Evolutionary conservation across 2,113 vertebrate species (phyloP).

Genomic region (Piliocolobus tephrosceles): DNA sequence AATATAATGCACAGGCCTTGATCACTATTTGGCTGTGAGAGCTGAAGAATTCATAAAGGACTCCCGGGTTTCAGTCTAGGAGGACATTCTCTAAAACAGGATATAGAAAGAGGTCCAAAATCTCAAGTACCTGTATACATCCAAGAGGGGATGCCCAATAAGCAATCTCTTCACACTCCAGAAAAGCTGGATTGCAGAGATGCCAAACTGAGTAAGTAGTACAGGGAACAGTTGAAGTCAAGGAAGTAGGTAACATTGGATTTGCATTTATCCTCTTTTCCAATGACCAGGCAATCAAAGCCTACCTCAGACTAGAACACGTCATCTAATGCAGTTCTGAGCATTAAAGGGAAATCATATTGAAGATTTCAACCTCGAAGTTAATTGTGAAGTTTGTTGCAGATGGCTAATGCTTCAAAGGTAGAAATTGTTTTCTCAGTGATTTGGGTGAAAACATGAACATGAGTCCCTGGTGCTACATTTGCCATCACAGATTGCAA

Average conservation of each 20-base stretch:
- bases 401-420: constrained; percentile 53
- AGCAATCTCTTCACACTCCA: background rate
- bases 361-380: constrained; percentile 35
- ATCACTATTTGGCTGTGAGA: background rate
- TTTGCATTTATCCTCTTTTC: background rate
- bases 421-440: constrained; percentile 20
- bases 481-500: constrained; percentile 11
- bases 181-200: background rate
- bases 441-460: constrained; percentile 12
- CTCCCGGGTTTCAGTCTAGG: background rate
- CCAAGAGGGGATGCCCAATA: background rate
- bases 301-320: background rate
- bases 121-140: background rate
- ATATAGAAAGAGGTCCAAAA: background rate
- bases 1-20: background rate
- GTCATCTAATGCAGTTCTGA: background rate
- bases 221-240: background rate
- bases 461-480: background rate
- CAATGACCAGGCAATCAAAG: background rate
- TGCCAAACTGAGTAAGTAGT: background rate
- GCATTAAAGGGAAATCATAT: constrained; percentile 1
- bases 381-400: background rate
- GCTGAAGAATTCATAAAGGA: background rate
- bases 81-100: background rate
- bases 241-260: background rate